These are phyloP conservation scores for Agapostemon virescens DNA, from an alignment of 2,888 invertebrate species.

Conservation along the genomic window DNA sequence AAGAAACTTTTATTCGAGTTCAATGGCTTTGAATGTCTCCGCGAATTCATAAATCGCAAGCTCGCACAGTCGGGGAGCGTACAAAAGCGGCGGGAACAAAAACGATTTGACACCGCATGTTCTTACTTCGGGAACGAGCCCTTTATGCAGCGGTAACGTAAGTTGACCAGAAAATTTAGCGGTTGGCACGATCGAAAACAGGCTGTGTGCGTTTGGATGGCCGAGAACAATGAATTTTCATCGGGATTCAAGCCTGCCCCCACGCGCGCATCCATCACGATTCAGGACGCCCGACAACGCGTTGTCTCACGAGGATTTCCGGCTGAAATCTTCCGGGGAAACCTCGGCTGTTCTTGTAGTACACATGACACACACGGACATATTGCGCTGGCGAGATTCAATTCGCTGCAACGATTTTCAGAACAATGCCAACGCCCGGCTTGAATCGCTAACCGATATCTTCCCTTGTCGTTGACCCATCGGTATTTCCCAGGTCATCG, in stretches of 20 bases:
- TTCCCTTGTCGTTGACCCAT: background rate
- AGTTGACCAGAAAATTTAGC: constrained; percentile 27
- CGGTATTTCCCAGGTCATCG: background rate
- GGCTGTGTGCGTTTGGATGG: background rate
- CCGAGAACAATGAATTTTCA: constrained; percentile 27
- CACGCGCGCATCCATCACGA: constrained; percentile 39
- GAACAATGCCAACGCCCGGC: background rate
- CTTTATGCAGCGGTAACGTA: background rate
- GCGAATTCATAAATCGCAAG: background rate
- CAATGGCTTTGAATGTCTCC: background rate
- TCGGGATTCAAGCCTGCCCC: constrained; percentile 30
- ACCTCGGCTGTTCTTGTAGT: constrained; percentile 7
- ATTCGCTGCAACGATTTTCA: constrained; percentile 23
- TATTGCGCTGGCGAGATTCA: constrained; percentile 26
- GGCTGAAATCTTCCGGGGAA: constrained; percentile 23
- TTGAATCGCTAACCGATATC: background rate
- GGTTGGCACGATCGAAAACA: constrained; percentile 13
- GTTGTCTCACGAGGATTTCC: constrained; percentile 43
- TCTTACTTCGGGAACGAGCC: background rate
- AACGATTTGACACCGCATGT: background rate
- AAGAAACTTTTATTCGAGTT: background rate
- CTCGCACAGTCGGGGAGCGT: background rate
- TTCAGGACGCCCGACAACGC: constrained; percentile 21
- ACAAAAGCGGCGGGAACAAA: background rate
- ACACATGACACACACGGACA: background rate